Base-by-base conservation (phyloP, 1,140 invertebrate species). In the Ostrea edulis region DNA sequence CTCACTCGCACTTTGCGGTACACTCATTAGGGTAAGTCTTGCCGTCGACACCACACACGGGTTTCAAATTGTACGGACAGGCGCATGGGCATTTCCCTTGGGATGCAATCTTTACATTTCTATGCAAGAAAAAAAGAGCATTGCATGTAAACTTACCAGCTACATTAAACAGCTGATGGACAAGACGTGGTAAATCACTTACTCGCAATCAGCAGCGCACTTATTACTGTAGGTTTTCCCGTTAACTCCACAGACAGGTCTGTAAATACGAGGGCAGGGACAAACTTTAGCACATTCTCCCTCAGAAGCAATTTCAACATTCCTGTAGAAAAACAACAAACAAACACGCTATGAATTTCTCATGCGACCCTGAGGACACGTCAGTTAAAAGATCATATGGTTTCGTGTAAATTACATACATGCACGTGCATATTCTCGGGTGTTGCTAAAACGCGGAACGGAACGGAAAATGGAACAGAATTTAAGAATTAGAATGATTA, bases 221-320 rank as follows among this genome's bases (percentile, higher is more conserved):
- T 95, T 92, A 93, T 97, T 97, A 0, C 91, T 90, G 90, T 97
- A 97, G 0, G 96, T 95, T 11, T 96, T 93, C 7, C 94, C 94
- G 90, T 97, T 96, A 2, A 96, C 95, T 7, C 97, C 97, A 92
- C 97, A 97, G 7, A 97, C 96, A 52, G 97, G 97, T 93, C 96
- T 96, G 90, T 96, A 97, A 0, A 86, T 58, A n/a, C 17, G 22
- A 0, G 87, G 87, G 81, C 91, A 92, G 2, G 35, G 7, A 54
- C 91, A 92, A 25, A 29, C 65, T 71, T 44, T 85, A 20, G 29
- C 25, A 29, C 68, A 77, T 11, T 29, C 29, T 77, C 29, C 68
- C 29, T 35, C 14, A 12, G 29, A 58, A 62, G 20, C 20, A 55
- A 77, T 53, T 86, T 84, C 12, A 77, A 35, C 82, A 12, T 77